phyloP scores from a whole-genome alignment of 2,113 vertebrate species.

The Gracilinanus agilis region DNA sequence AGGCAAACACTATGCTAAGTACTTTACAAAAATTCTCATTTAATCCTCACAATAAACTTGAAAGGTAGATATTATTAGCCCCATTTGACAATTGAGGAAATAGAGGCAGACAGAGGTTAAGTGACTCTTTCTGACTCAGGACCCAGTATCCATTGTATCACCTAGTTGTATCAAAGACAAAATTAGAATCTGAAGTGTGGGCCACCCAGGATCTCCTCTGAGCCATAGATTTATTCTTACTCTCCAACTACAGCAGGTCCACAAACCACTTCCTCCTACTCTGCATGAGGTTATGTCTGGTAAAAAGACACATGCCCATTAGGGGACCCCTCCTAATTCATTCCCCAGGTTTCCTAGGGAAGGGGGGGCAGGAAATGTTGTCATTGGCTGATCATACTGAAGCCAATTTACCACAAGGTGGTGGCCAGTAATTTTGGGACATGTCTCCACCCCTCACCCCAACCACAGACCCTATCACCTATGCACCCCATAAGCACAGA shows the following conservation, averaged over 20 bases:
- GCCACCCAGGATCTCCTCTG: not conserved
- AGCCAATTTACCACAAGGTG: constrained; percentile 54
- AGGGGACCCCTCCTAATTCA: not conserved
- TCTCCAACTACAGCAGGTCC: not conserved
- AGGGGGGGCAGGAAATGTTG: constrained; percentile 44
- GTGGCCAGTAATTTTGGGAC: constrained; percentile 36
- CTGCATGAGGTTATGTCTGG: not conserved
- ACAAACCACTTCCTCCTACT: not conserved
- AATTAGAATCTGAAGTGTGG: not conserved
- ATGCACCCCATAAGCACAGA: constrained; percentile 29
- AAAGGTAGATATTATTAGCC: not conserved
- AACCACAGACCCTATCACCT: constrained; percentile 68
- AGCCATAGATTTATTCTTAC: not conserved
- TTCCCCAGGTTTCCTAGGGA: constrained; percentile 2
- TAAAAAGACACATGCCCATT: constrained; percentile 17
- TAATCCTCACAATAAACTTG: not conserved
- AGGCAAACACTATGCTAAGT: not conserved
- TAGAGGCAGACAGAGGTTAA: not conserved
- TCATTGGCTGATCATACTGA: constrained; percentile 50
- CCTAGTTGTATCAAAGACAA: not conserved
- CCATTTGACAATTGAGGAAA: not conserved
- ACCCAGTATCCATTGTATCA: not conserved
- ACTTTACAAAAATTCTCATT: not conserved
- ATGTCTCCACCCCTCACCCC: constrained; percentile 20
- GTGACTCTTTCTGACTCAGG: not conserved